phyloP scores from a whole-genome alignment of 2,113 vertebrate species.

The Danio rerio region DNA sequence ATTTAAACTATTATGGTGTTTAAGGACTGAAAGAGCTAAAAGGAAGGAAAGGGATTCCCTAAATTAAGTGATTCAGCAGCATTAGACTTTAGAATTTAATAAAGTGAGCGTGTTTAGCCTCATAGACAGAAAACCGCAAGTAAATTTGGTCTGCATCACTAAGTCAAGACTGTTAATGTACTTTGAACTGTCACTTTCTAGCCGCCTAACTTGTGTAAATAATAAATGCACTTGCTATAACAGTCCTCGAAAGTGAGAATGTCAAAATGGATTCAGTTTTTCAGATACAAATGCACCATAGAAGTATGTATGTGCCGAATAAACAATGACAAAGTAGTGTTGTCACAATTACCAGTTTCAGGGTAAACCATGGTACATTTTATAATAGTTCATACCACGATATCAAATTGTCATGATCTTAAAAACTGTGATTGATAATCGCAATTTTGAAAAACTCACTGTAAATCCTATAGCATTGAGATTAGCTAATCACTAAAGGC shows the following conservation, averaged over 20 bases:
- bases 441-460: no score
- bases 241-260: neutral
- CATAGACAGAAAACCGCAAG: neutral
- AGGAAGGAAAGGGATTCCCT: neutral
- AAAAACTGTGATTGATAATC: no score
- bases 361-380: no score
- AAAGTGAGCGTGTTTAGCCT: neutral
- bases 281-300: constrained; percentile 5
- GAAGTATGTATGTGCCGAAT: no score
- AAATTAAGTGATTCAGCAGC: neutral
- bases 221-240: neutral
- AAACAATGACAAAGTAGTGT: no score
- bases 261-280: neutral
- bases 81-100: neutral
- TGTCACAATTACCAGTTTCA: no score
- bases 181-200: constrained; percentile 46
- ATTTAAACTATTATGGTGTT: neutral
- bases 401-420: no score
- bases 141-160: constrained; percentile 28
- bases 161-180: constrained; percentile 17
- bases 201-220: constrained; percentile 23
- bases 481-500: no score
- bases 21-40: neutral
- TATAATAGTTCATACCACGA: no score
- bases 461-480: no score